Conservation (phyloP, 2,888 invertebrate genomes). For the Dromius quadrimaculatus region DNA sequence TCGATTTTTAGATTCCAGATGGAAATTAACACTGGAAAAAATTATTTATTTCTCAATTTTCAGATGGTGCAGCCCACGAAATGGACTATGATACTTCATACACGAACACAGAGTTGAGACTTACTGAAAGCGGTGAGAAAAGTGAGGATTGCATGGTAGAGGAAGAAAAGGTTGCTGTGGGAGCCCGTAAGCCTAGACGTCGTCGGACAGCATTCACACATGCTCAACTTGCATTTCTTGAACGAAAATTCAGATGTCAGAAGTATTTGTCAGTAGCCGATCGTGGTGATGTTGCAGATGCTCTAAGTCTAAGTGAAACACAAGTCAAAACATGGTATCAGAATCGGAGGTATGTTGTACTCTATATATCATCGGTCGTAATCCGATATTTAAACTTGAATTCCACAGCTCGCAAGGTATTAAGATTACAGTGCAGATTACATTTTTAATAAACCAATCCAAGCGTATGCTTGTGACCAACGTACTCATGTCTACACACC, state of each 20-base stretch:
- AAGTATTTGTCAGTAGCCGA: conserved; percentile 95
- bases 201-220: conserved; percentile 94
- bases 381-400: too few species aligned
- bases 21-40: background rate
- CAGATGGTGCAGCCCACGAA: too few species aligned
- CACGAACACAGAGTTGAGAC: conserved; percentile 46
- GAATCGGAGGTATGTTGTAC: conserved; percentile 83
- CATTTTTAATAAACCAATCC: too few species aligned
- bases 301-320: conserved; percentile 89
- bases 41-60: too few species aligned
- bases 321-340: conserved; percentile 98
- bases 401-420: too few species aligned
- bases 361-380: too few species aligned
- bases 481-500: too few species aligned
- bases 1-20: background rate
- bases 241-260: conserved; percentile 92
- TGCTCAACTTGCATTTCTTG: conserved; percentile 91
- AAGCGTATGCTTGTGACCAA: too few species aligned
- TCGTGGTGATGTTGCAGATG: conserved; percentile 91
- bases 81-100: background rate
- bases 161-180: conserved; percentile 60
- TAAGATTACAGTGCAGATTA: too few species aligned
- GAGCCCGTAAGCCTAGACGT: conserved; percentile 83
- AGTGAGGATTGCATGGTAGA: conserved; percentile 58
- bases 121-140: conserved; percentile 54